Conservation (phyloP, 2,113 vertebrate genomes). For the Rostratula benghalensis region DNA sequence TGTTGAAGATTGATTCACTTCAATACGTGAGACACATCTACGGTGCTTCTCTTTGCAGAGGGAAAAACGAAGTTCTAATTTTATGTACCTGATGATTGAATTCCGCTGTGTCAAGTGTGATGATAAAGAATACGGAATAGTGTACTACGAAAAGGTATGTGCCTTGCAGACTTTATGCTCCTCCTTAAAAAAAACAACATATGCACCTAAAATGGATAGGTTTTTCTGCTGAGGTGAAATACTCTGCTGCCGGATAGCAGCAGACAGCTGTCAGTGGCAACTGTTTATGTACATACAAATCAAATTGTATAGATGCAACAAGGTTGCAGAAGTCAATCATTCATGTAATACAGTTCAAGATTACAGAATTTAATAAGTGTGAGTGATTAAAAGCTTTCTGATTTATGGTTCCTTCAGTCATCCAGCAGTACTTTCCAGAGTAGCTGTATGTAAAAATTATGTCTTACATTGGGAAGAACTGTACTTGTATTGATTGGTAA, state of each 20-base stretch:
- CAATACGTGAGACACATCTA: not conserved
- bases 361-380: constrained; percentile 55
- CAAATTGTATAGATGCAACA: constrained; percentile 30
- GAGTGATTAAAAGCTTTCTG: constrained; percentile 60
- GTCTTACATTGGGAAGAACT: not conserved
- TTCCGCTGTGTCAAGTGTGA: constrained; percentile 93
- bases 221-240: constrained; percentile 50
- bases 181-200: constrained; percentile 20
- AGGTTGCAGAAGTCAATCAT: constrained; percentile 58
- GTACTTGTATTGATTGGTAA: not conserved
- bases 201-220: constrained; percentile 14
- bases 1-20: not conserved
- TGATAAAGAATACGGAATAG: constrained; percentile 94
- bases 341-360: constrained; percentile 49
- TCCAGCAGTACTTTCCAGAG: not conserved
- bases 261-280: constrained; percentile 63
- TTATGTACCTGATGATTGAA: constrained; percentile 99
- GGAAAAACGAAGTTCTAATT: constrained; percentile 98
- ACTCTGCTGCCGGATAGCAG: not conserved
- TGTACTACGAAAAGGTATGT: constrained; percentile 98
- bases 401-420: constrained; percentile 35
- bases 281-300: constrained; percentile 59
- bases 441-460: not conserved
- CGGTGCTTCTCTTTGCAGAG: constrained; percentile 77
- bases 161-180: constrained; percentile 17